These are phyloP conservation scores for Phylloscopus trochilus DNA, from an alignment of 2,113 vertebrate genomes.

Conservation along the genomic window DNA sequence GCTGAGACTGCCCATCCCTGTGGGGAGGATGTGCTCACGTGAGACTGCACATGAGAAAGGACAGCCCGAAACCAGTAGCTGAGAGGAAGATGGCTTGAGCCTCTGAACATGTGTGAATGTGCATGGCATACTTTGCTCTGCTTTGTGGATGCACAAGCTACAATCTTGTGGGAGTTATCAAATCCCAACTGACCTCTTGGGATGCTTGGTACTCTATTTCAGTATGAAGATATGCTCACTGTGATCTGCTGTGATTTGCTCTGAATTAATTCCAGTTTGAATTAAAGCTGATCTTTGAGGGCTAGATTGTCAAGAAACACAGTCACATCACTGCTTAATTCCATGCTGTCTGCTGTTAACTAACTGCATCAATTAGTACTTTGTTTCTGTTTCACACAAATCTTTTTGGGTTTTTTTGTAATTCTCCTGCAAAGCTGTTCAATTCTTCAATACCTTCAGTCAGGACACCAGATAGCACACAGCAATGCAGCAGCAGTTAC, in stretches of 20 bases:
- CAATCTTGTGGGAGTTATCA: not conserved
- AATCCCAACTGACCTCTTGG: not conserved
- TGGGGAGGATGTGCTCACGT: accelerated
- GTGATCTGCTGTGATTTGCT: not conserved
- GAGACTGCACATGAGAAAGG: not conserved
- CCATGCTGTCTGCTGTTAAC: not conserved
- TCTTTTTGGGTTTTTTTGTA: not conserved
- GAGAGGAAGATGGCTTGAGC: not conserved
- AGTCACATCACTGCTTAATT: not conserved
- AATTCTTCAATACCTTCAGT: not conserved
- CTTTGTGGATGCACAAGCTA: not conserved
- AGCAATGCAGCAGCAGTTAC: not conserved
- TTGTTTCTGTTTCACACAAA: not conserved
- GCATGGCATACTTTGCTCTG: not conserved
- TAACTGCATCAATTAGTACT: not conserved
- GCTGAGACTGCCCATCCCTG: not conserved
- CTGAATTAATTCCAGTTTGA: slow-evolving; percentile 6
- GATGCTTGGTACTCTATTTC: not conserved
- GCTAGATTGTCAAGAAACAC: not conserved
- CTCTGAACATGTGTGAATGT: accelerated
- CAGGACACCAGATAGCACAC: not conserved
- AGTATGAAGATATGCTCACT: not conserved
- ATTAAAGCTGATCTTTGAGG: not conserved
- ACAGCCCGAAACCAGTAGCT: not conserved
- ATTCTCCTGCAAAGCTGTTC: not conserved